phyloP scores from a whole-genome alignment of 2,113 vertebrate species.

The Rhineura floridana region DNA sequence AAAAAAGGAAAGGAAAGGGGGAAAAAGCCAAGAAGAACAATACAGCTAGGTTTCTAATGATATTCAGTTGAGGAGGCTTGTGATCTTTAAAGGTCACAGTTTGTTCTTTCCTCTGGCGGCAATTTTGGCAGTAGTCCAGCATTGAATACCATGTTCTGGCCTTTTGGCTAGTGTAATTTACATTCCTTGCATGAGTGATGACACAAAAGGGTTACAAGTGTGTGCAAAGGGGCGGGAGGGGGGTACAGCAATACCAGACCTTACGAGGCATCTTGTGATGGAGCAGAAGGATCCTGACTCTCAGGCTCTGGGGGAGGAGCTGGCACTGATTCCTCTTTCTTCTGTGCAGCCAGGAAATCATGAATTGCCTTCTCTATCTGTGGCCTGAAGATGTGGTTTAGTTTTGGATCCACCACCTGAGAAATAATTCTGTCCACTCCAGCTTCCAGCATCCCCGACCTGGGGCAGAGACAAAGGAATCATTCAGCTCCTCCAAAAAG shows the following conservation, averaged over 20 bases:
- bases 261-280: slow-evolving; percentile 88
- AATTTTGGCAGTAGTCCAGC: neutral
- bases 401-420: slow-evolving; percentile 92
- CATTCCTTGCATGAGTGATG: slow-evolving; percentile 22
- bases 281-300: slow-evolving; percentile 79
- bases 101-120: neutral
- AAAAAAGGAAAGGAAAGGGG: too few species aligned
- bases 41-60: neutral
- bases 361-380: slow-evolving; percentile 95
- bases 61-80: neutral
- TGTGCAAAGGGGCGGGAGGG: neutral
- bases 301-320: slow-evolving; percentile 84
- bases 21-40: slow-evolving; percentile 24
- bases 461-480: slow-evolving; percentile 84
- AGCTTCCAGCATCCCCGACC: slow-evolving; percentile 94
- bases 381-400: slow-evolving; percentile 91
- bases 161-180: neutral
- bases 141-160: neutral
- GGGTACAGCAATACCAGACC: slow-evolving; percentile 58
- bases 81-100: neutral
- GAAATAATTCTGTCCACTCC: slow-evolving; percentile 94
- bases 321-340: slow-evolving; percentile 79
- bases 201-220: neutral
- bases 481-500: slow-evolving; percentile 72
- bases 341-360: slow-evolving; percentile 86